Base-by-base conservation (phyloP, 2,113 vertebrate species). In the Geococcyx californianus region DNA sequence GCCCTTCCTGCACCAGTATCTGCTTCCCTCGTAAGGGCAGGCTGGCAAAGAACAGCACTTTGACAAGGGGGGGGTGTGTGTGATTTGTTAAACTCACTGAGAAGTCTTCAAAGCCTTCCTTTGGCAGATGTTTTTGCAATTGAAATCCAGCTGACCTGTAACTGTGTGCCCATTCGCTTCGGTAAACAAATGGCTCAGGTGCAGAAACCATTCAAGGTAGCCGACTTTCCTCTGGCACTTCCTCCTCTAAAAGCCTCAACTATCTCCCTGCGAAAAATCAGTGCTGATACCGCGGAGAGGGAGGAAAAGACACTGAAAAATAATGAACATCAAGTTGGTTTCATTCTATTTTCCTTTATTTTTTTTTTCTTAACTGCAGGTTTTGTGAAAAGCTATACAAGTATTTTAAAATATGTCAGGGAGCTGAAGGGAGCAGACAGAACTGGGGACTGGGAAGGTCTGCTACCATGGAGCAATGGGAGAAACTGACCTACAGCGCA, bases 401-500 rank as follows among this genome's bases (percentile, higher is more conserved):
- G 31, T n/a, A 49, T 76, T 86, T 87, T 33, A 72, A 72, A 78
- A 66, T 42, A 11, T 4, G 16, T 60, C 54, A 25, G 18, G 3
- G 16, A 90, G 25, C 29, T 78, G 69, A 84, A 67, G 23, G 9
- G 33, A 75, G 16, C 2, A 59, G 42, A 38, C 4, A 54, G 59
- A 69, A 79, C 1, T 74, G 42, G 44, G n/a, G 20, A 17, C 54
- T 42, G 24, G 36, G 72, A 77, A 67, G 18, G 11, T 75, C 60
- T 73, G 52, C 19, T 45, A 33, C n/a, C 44, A 24, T 0, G 0
- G 0, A 49, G 51, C 59, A 85, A 81, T 60, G 1, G 0, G 66
- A 73, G 40, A 84, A 49, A 13, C 11, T 51, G 54, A 54, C 42
- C 20, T 55, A 24, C 69, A 64, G 38, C 63, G 60, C 36, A 25